A percentile compares a stretch with the other conserved stretches of the same genome.
These are phyloP conservation scores for Aplochiton taeniatus DNA, from an alignment of 2,797 vertebrate genomes.

Conservation along the genomic window DNA sequence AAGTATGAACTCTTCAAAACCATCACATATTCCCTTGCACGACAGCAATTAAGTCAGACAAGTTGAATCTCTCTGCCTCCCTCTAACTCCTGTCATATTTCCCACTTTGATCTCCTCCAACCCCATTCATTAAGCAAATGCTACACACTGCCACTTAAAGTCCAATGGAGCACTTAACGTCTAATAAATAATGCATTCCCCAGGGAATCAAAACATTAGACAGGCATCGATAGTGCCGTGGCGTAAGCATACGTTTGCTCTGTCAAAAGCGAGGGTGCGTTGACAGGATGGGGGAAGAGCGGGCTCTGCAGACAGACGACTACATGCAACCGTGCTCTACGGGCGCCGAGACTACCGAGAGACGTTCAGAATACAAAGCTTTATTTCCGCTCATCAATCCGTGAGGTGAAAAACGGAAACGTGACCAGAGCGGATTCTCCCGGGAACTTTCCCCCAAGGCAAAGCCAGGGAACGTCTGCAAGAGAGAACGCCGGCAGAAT, in stretches of 20 bases:
- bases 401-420: background rate
- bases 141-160: slow-evolving; percentile 71
- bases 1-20: slow-evolving; percentile 53
- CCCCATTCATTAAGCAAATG: slow-evolving; percentile 71
- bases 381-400: slow-evolving; percentile 55
- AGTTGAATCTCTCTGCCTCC: slow-evolving; percentile 55
- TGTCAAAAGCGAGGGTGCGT: slow-evolving; percentile 42
- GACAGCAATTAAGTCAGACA: slow-evolving; percentile 69
- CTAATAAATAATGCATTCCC: slow-evolving; percentile 72
- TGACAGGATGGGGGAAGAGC: slow-evolving; percentile 19
- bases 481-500: no score
- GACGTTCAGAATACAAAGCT: slow-evolving; percentile 53
- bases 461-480: no score
- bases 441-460: no score
- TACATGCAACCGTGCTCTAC: no score
- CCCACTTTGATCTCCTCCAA: slow-evolving; percentile 69
- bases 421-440: no score
- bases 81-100: slow-evolving; percentile 63
- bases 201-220: slow-evolving; percentile 57
- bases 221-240: slow-evolving; percentile 47
- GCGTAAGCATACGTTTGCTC: slow-evolving; percentile 35
- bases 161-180: slow-evolving; percentile 67
- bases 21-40: slow-evolving; percentile 43
- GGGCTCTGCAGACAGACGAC: slow-evolving; percentile 5
- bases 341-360: slow-evolving; percentile 47